Percentiles rank a stretch among this genome's conserved stretches.
Conservation (phyloP, 2,113 vertebrate genomes). For the Python bivittatus region DNA sequence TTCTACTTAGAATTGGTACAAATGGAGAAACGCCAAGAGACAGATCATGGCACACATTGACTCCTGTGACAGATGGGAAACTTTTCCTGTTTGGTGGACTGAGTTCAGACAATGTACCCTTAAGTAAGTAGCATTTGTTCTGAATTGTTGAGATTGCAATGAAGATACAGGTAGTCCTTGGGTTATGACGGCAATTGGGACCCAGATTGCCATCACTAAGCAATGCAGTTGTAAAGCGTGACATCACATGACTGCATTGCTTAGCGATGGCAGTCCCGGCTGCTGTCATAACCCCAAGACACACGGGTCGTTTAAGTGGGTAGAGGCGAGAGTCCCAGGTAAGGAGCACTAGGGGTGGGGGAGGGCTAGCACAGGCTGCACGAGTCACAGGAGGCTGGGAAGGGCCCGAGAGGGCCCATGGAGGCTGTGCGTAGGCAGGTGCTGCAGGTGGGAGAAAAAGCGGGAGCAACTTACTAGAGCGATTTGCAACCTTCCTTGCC, state of each 20-base stretch:
- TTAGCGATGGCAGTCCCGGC: neutral
- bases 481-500: neutral
- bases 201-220: neutral
- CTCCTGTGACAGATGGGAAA: slow-evolving; percentile 81
- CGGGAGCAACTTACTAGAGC: too few relatives aligned
- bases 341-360: neutral
- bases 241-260: neutral
- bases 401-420: neutral
- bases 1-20: slow-evolving; percentile 73
- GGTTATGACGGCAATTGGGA: neutral
- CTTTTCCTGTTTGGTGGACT: slow-evolving; percentile 93
- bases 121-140: slow-evolving; percentile 79
- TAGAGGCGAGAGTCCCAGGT: neutral
- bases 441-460: too few relatives aligned
- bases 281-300: neutral
- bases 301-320: neutral
- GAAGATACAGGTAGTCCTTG: neutral
- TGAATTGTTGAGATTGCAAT: accelerated
- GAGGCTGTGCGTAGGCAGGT: neutral
- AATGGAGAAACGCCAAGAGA: slow-evolving; percentile 80
- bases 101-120: slow-evolving; percentile 87
- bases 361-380: neutral
- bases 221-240: neutral
- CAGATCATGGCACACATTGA: slow-evolving; percentile 92
- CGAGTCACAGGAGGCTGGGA: neutral